Evolutionary conservation across 2,888 invertebrate genomes (phyloP), one percentile per base, ranked within the genome.

Genomic region (Ichneumoninae sp.): DNA sequence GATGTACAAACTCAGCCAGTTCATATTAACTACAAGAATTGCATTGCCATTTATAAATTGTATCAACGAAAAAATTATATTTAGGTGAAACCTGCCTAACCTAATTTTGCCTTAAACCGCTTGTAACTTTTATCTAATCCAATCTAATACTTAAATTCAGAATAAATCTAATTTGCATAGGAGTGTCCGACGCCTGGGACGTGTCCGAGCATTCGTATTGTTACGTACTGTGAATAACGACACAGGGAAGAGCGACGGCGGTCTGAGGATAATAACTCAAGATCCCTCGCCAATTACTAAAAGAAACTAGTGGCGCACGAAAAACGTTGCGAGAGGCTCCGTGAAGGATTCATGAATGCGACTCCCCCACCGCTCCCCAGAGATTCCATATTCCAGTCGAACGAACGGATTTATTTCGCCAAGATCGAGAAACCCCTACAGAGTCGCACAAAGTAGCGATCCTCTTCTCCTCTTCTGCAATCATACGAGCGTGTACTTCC

Each of bases 251-350:
- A 7, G 26, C 6, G 50, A 22, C 44, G 54, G 33, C 26, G 60
- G 47, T 36, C 19, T 10, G 19, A 40, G 63, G 74, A 78, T 78
- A 83, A 74, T 74, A 83, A 78, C 74, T 83, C 63, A 47, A 5
- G 50, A 66, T 83, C 68, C 68, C 63, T 75, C 33, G 52, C 63
- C 74, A 79, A 83, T 79, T 79, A 75, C 65, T 19, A 36, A 63
- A 40, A 16, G 19, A 75, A 65, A 30, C 22, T 40, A 63, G 54
- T 33, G 47, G 66, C 6, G 44, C 54, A 44, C 26, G 47, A 30
- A 79, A 65, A 44, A 44, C 54, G 36, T 52, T 73, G 54, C 66
- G 69, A 52, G 66, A 52, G 66, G 19, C 40, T 57, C 40, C 69
- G 44, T 69, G 52, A 83, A 13, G 50, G 66, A 63, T 71, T 71